A percentile compares a stretch with the other conserved stretches of the same genome.
phyloP scores from a whole-genome alignment of 2,113 vertebrate species.

The Oreochromis tanganicae region DNA sequence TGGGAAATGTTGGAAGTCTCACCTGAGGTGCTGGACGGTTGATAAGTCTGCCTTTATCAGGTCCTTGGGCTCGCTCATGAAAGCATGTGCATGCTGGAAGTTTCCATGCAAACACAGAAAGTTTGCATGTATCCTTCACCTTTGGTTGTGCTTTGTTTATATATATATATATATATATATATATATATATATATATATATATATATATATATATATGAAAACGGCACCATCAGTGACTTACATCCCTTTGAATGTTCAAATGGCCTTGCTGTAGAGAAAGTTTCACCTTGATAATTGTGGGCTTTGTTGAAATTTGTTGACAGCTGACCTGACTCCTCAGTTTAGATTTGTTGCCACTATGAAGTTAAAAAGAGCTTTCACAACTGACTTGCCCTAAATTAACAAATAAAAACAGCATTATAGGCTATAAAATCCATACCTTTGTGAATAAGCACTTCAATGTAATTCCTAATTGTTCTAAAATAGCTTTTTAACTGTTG shows the following conservation, averaged over 20 bases:
- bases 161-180: no score
- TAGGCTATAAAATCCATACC: neutral
- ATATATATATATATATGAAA: neutral
- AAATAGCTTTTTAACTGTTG: neutral
- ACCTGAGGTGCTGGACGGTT: neutral
- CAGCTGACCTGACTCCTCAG: neutral
- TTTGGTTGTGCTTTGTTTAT: neutral
- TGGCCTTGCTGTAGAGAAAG: neutral
- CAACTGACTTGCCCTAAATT: neutral
- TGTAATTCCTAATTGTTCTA: neutral
- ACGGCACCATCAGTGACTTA: neutral
- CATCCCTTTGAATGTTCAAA: neutral
- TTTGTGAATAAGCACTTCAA: neutral
- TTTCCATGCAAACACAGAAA: neutral
- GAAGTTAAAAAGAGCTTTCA: neutral
- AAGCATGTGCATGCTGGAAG: neutral
- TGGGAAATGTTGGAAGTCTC: neutral
- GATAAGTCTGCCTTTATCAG: neutral
- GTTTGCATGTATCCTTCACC: neutral
- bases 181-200: neutral
- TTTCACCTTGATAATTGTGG: neutral
- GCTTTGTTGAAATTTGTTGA: neutral
- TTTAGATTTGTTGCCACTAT: neutral
- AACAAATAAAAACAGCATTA: neutral
- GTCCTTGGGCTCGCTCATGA: neutral